Evolutionary conservation across 1,140 invertebrate species (phyloP).

Genomic region (Neodiprion pinetum): DNA sequence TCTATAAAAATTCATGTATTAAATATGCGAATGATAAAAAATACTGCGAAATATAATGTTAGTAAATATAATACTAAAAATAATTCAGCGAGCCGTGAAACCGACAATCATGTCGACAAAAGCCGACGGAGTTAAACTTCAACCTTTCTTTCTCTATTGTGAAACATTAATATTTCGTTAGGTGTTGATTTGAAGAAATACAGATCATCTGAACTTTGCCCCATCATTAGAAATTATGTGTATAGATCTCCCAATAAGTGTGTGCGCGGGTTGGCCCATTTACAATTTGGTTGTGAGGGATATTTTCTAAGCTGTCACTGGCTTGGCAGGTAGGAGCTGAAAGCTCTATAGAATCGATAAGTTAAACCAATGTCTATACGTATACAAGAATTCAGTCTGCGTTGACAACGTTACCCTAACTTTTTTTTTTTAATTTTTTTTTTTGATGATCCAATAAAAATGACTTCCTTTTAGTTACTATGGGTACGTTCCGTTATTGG

Average conservation of each 20-base stretch:
- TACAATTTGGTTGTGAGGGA: constrained; percentile 7
- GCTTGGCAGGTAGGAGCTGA: background rate
- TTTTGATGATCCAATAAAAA: too few species aligned
- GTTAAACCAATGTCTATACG: too few species aligned
- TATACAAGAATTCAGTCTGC: too few species aligned
- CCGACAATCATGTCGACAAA: background rate
- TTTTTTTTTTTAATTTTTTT: too few species aligned
- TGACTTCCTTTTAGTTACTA: too few species aligned
- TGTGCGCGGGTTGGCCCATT: constrained; percentile 1
- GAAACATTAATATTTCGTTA: too few species aligned
- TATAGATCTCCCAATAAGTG: background rate
- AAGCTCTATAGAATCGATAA: background rate
- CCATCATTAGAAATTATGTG: background rate
- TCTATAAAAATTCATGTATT: too few species aligned
- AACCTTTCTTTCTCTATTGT: too few species aligned
- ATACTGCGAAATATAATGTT: background rate
- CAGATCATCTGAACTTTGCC: background rate
- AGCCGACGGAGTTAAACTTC: too few species aligned
- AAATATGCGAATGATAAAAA: too few species aligned
- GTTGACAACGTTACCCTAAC: too few species aligned
- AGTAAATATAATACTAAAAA: background rate
- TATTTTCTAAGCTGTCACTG: constrained; percentile 3
- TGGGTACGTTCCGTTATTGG: too few species aligned
- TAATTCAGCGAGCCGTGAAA: background rate
- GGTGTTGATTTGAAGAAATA: background rate